Percentiles rank a stretch among this genome's conserved stretches.
phyloP scores from a whole-genome alignment of 2,888 invertebrate genomes.

The Agriopis aurantiaria region DNA sequence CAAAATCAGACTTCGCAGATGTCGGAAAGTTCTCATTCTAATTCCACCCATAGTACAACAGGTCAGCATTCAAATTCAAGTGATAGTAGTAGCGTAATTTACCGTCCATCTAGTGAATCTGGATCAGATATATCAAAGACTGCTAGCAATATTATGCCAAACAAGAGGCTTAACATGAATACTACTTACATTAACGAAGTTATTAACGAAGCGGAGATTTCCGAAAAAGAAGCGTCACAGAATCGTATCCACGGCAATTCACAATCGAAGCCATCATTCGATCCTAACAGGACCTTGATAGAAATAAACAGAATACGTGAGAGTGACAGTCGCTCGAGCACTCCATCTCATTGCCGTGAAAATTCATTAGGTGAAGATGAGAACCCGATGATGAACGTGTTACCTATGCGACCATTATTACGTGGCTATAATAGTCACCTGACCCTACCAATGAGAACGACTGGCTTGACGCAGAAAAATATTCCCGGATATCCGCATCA shows the following conservation, averaged over 20 bases:
- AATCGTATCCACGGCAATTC: slow-evolving; percentile 66
- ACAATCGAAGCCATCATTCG: slow-evolving; percentile 55
- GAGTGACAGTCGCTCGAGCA: slow-evolving; percentile 76
- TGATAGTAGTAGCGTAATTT: slow-evolving; percentile 91
- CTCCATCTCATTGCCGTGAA: slow-evolving; percentile 83
- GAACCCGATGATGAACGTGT: slow-evolving; percentile 91
- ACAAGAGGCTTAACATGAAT: slow-evolving; percentile 84
- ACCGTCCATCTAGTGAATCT: slow-evolving; percentile 90
- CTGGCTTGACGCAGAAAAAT: slow-evolving; percentile 80
- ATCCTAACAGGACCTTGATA: slow-evolving; percentile 72
- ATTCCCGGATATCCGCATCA: slow-evolving; percentile 81
- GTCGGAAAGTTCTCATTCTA: slow-evolving; percentile 89
- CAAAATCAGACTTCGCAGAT: slow-evolving; percentile 79
- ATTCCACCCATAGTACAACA: slow-evolving; percentile 87
- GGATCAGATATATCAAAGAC: slow-evolving; percentile 87
- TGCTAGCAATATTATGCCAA: slow-evolving; percentile 75
- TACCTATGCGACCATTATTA: slow-evolving; percentile 96
- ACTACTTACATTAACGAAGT: slow-evolving; percentile 82
- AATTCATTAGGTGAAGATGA: slow-evolving; percentile 88
- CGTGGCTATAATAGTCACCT: slow-evolving; percentile 92
- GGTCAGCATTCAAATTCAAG: slow-evolving; percentile 90
- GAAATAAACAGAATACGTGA: slow-evolving; percentile 69
- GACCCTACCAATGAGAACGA: slow-evolving; percentile 89
- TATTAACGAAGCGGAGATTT: slow-evolving; percentile 83
- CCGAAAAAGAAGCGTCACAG: slow-evolving; percentile 80